Evolutionary conservation across 1,140 invertebrate genomes (phyloP).

Genomic region (Halyomorpha halys): DNA sequence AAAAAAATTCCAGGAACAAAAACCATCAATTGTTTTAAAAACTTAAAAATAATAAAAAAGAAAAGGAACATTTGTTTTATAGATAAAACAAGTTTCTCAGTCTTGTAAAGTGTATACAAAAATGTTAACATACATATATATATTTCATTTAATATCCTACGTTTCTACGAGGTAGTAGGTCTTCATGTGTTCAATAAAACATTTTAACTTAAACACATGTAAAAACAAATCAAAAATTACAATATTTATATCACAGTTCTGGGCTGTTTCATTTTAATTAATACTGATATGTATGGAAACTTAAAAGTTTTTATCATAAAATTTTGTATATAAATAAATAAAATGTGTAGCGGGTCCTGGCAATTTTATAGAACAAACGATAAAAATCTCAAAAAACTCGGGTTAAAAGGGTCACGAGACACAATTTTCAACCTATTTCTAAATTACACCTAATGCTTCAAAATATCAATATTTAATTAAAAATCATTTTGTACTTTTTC

Average conservation of each 20-base stretch:
- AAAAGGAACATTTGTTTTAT: constrained; percentile 17
- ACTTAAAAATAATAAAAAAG: constrained; percentile 17
- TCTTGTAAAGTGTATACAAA: constrained; percentile 18
- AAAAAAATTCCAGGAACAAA: constrained; percentile 17
- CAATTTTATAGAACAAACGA: constrained; percentile 2
- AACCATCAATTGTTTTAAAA: constrained; percentile 11
- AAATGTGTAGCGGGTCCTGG: background rate
- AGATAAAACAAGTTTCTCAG: constrained; percentile 19
- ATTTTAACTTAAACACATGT: constrained; percentile 14
- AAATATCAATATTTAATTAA: constrained; percentile 12
- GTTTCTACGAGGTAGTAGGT: constrained; percentile 16
- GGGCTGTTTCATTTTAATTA: background rate
- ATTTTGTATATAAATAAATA: background rate
- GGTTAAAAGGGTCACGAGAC: constrained; percentile 18
- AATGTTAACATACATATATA: constrained; percentile 18
- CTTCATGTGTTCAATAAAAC: background rate
- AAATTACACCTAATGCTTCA: background rate
- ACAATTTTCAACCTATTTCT: constrained; percentile 17
- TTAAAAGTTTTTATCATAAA: background rate
- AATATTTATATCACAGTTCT: constrained; percentile 16
- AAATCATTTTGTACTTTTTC: constrained; percentile 4
- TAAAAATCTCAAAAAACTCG: constrained; percentile 14
- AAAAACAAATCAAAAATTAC: constrained; percentile 11
- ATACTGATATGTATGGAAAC: constrained; percentile 18
- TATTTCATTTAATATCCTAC: constrained; percentile 19